Base-by-base conservation (phyloP, 1,140 invertebrate species). In the Eueides isabella region DNA sequence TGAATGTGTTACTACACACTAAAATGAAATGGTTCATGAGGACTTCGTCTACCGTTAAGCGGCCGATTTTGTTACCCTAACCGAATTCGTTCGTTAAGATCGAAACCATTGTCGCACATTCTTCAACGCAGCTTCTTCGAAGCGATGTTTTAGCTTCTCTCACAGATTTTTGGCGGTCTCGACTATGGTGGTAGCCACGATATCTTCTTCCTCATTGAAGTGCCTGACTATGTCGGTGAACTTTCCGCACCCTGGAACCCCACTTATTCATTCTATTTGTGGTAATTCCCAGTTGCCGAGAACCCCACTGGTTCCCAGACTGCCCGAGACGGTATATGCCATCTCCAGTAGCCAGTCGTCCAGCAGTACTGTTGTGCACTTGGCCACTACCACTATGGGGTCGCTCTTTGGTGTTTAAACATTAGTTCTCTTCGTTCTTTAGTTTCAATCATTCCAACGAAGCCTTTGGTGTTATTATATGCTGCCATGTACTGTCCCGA, bases 141-240 rank as follows among this genome's bases (percentile, higher is more conserved):
- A 12, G 23, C 48, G 48, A 33, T 62, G 28, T 26, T 19, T 16
- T 28, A 74, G 35, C 38, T 44, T 67, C 2, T 23, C 61, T n/a
- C 35, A 41, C 7, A 75, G 67, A 38, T 75, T 64, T 33, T 30
- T 66, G 0, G 68, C 74, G 30, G 68, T 48, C 30, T 75, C 73
- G 2, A 41, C 55, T 11, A 68, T 75, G 14, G 30, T 71, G 3
- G 73, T 75, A 9, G 67, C 38, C 23, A 75, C 44, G 4, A 71
- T 11, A 9, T 75, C 69, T 2, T 5, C 14, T 4, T 41, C 14
- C 41, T 23, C 23, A 38, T 66, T 19, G 41, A 55, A 72, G 48
- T 72, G n/a, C 23, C 30, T n/a, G n/a, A n/a, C n/a, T 61, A 72
- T 67, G 62, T 41, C 55, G 7, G 63, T 72, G 5, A 63, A 66